Percentiles rank a stretch among this genome's conserved stretches.
These are phyloP conservation scores for Epizoanthus rinbou DNA, from an alignment of 92 coral and sea anemone species.

Conservation along the genomic window DNA sequence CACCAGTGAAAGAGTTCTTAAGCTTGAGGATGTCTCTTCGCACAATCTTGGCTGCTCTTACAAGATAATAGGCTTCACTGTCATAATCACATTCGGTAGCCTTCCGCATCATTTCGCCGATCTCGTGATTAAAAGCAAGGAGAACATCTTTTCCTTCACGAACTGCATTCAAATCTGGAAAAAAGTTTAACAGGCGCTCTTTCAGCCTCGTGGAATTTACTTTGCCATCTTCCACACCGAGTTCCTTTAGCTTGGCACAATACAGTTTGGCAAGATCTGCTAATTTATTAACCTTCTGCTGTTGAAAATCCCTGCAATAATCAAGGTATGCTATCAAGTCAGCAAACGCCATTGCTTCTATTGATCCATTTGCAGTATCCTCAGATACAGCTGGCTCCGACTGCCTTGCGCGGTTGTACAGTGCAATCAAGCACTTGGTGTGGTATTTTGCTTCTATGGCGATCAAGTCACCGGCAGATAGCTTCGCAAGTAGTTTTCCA, in stretches of 20 bases:
- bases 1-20: slow-evolving; percentile 14
- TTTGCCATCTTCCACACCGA: slow-evolving; percentile 35
- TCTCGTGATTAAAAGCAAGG: slow-evolving; percentile 36
- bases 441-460: slow-evolving; percentile 58
- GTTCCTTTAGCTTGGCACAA: slow-evolving; percentile 39
- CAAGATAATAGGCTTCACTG: slow-evolving; percentile 46
- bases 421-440: slow-evolving; percentile 38
- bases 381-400: slow-evolving; percentile 23
- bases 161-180: slow-evolving; percentile 49
- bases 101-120: slow-evolving; percentile 45
- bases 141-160: slow-evolving; percentile 47
- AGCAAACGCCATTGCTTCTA: slow-evolving; percentile 41
- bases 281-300: slow-evolving; percentile 11
- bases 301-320: slow-evolving; percentile 24
- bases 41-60: slow-evolving; percentile 49
- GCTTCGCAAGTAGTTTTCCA: slow-evolving; percentile 45
- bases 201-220: slow-evolving; percentile 61
- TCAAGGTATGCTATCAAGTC: slow-evolving; percentile 40
- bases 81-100: slow-evolving; percentile 36
- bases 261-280: slow-evolving; percentile 38
- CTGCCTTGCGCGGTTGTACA: slow-evolving; percentile 52
- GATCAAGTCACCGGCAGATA: slow-evolving; percentile 50
- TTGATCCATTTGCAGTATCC: neutral
- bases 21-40: slow-evolving; percentile 45
- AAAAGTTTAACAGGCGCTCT: slow-evolving; percentile 30